A percentile compares a stretch with the other conserved stretches of the same genome.
Evolutionary conservation across 2,797 vertebrate genomes (phyloP).

Genomic region (Gymnothorax javanicus): DNA sequence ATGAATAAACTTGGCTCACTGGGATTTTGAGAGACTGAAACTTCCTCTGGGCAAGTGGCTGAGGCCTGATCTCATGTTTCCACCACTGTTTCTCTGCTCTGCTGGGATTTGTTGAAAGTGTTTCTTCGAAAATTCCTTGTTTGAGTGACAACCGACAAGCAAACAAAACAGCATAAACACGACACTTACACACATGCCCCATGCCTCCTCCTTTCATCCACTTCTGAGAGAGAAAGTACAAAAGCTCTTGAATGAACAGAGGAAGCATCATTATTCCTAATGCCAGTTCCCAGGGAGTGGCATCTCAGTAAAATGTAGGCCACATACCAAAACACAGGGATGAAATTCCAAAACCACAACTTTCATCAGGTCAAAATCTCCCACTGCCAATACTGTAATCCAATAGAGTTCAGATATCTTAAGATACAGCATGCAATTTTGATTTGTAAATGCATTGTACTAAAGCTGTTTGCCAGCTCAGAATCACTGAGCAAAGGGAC

Average conservation of each 20-base stretch:
- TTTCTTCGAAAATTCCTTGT: slow-evolving; percentile 58
- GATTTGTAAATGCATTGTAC: background rate
- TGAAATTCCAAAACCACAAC: slow-evolving; percentile 39
- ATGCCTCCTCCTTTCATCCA: slow-evolving; percentile 58
- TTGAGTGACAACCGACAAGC: slow-evolving; percentile 69
- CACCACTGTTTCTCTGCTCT: slow-evolving; percentile 44
- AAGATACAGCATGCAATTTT: background rate
- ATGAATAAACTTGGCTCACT: slow-evolving; percentile 34
- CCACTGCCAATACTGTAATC: background rate
- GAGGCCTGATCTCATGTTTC: slow-evolving; percentile 37
- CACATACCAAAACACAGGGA: slow-evolving; percentile 32
- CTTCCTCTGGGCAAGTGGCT: slow-evolving; percentile 45
- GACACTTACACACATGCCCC: slow-evolving; percentile 60
- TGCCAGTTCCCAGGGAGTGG: slow-evolving; percentile 51
- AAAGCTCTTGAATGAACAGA: slow-evolving; percentile 61
- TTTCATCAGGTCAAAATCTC: background rate
- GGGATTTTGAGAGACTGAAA: slow-evolving; percentile 36
- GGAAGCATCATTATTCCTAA: slow-evolving; percentile 72
- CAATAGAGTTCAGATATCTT: background rate
- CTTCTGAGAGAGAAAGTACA: slow-evolving; percentile 59
- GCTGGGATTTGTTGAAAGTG: slow-evolving; percentile 63
- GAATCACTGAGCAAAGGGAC: background rate
- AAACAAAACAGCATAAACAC: slow-evolving; percentile 70
- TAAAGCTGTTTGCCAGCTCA: background rate
- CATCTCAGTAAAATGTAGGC: slow-evolving; percentile 65